Evolutionary conservation across 1,140 invertebrate species (phyloP), one percentile per base, ranked within the genome.

Genomic region (Glossosoma conforme): DNA sequence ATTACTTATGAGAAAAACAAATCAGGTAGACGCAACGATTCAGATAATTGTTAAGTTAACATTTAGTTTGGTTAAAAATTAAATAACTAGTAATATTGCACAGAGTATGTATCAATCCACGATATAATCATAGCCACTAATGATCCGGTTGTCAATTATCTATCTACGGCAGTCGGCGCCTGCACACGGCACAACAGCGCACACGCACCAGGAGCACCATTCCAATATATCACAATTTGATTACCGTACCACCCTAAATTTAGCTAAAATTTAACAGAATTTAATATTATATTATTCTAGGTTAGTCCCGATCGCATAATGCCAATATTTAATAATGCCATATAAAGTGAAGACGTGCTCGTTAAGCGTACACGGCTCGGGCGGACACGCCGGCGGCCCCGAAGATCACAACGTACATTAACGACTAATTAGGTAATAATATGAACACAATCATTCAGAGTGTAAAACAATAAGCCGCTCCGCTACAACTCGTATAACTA

Each of bases 31-130:
- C 67, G 69, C 67, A 59, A 59, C 46, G 50, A 52, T 48, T 46
- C 43, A 46, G 42, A 65, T 61, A 65, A 33, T 67, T 72, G 56
- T 74, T 72, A 72, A 70, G 69, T 72, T 72, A 73, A 73, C 68
- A 65, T 73, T 74, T 75, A 75, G 72, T 74, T 75, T 75, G 72
- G 72, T 75, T 75, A 75, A 69, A 70, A 73, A 75, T 74, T 74
- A 75, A 75, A 76, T 75, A 77, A 77, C 76, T 77, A 77, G 76
- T 76, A 73, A 77, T 77, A 77, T 77, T 77, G 76, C 76, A 77
- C 76, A 73, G 72, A 75, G 71, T 75, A 75, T 74, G 71, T 72
- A 72, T 74, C 70, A 57, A 57, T 69, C 65, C 68, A 70, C 73
- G 66, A 74, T 74, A 74, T 73, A 65, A 72, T 73, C 72, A 71